phyloP scores from a whole-genome alignment of 2,797 vertebrate genomes.

The Parauchenoglanis ngamensis region DNA sequence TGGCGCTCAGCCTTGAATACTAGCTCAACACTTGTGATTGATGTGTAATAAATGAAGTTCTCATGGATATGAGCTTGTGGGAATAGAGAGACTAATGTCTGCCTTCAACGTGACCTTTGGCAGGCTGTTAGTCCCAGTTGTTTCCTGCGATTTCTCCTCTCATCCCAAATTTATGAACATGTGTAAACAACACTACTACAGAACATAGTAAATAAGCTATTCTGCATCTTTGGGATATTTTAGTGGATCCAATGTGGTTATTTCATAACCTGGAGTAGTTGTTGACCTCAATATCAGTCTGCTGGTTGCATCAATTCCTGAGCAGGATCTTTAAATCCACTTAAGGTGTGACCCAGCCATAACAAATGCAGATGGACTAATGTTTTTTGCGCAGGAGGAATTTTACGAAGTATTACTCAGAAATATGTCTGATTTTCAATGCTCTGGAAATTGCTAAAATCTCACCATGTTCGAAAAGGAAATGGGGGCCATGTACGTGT shows the following conservation, averaged over 20 bases:
- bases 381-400: not conserved
- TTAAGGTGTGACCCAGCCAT: constrained; percentile 8
- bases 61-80: not conserved
- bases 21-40: constrained; percentile 34
- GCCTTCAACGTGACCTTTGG: constrained; percentile 31
- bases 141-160: not conserved
- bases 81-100: constrained; percentile 33
- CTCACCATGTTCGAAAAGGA: not conserved
- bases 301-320: not conserved
- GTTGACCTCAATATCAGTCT: not conserved
- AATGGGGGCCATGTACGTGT: not conserved
- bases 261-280: not conserved
- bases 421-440: constrained; percentile 11
- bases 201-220: not conserved
- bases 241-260: not conserved
- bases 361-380: constrained; percentile 12
- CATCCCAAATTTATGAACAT: not conserved
- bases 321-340: not conserved
- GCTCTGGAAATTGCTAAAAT: not conserved
- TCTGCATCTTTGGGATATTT: not conserved
- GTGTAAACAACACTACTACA: not conserved
- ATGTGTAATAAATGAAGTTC: constrained; percentile 16
- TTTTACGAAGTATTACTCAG: constrained; percentile 11
- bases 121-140: not conserved
- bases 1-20: constrained; percentile 24